Conservation (phyloP, 2,113 vertebrate species). For the Ahaetulla prasina region DNA sequence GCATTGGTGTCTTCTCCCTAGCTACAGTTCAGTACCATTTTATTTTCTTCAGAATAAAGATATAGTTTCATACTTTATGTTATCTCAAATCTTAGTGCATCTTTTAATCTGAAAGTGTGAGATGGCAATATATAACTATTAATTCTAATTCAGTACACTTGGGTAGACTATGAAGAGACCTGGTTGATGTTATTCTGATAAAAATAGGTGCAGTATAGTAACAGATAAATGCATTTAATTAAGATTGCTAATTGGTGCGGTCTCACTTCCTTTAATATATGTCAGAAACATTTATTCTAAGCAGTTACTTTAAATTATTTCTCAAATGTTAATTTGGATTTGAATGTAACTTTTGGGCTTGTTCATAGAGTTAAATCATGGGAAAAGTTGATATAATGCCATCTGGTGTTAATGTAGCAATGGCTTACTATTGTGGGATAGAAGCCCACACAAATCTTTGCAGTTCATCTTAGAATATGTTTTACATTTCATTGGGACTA, state of each 20-base stretch:
- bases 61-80: not conserved
- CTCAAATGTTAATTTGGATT: not conserved
- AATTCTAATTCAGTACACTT: not conserved
- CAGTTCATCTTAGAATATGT: not conserved
- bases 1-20: not conserved
- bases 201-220: not conserved
- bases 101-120: not conserved
- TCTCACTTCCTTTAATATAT: not conserved
- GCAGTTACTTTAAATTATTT: slow-evolving; percentile 11
- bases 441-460: not conserved
- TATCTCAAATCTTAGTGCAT: not conserved
- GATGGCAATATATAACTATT: not conserved
- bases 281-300: not conserved
- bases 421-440: not conserved
- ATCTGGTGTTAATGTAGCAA: not conserved
- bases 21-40: not conserved
- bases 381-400: not conserved
- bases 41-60: not conserved
- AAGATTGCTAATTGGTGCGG: slow-evolving; percentile 1
- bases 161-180: not conserved
- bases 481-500: not conserved
- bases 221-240: slow-evolving; percentile 6
- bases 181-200: not conserved
- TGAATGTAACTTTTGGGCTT: not conserved
- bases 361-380: not conserved